Percentiles rank a stretch among this genome's conserved stretches.
Conservation (phyloP, 2,113 vertebrate genomes). For the Oophaga pumilio region DNA sequence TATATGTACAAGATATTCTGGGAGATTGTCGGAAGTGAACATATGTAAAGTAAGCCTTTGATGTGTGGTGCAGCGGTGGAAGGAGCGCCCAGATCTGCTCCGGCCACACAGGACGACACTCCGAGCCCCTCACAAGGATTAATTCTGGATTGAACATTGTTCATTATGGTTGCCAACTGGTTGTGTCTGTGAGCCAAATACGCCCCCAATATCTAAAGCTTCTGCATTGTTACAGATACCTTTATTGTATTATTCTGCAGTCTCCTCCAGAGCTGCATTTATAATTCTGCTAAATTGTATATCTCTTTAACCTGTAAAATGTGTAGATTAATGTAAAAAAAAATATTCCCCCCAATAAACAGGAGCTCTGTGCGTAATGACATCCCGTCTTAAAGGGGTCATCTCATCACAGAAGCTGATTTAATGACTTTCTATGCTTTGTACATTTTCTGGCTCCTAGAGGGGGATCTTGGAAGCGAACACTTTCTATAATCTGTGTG, state of each 20-base stretch:
- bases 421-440: background rate
- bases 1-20: conserved; percentile 6
- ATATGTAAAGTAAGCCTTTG: background rate
- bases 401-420: background rate
- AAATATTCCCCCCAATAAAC: background rate
- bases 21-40: conserved; percentile 10
- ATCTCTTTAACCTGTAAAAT: too few species aligned
- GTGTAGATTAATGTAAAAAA: background rate
- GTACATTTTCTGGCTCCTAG: background rate
- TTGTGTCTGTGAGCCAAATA: background rate
- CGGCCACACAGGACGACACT: background rate
- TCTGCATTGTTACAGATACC: background rate
- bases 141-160: background rate
- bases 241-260: background rate
- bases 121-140: background rate
- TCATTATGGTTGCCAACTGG: background rate
- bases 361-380: background rate
- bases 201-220: background rate
- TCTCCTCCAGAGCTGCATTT: background rate
- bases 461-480: too few species aligned
- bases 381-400: background rate
- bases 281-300: background rate
- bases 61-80: background rate
- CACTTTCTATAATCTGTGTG: too few species aligned
- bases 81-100: background rate